Conservation (phyloP, 2,888 invertebrate species). For the Antitype chi region DNA sequence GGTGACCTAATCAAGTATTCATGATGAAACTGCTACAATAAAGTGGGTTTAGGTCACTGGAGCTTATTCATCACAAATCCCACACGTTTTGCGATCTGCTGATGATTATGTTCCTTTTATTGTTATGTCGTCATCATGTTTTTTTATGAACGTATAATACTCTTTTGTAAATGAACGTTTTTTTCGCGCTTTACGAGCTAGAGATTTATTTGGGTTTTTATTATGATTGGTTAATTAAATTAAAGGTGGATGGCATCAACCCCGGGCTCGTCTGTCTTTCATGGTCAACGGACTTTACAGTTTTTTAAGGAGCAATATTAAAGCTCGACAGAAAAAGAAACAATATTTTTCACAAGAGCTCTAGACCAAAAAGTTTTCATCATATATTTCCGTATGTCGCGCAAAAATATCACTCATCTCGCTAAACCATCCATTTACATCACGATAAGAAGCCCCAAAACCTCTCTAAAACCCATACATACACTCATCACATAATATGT, state of each 20-base stretch:
- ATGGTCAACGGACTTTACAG: not conserved
- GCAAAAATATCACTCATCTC: not conserved
- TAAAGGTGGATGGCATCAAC: constrained; percentile 16
- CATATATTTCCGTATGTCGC: not conserved
- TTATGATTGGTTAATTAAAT: constrained; percentile 33
- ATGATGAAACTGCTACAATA: constrained; percentile 65
- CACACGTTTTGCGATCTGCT: constrained; percentile 64
- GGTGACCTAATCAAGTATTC: constrained; percentile 68
- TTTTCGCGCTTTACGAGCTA: constrained; percentile 29
- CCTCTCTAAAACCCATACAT: constrained; percentile 25
- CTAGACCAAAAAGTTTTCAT: not conserved
- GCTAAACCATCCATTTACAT: constrained; percentile 16
- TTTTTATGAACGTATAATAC: constrained; percentile 45
- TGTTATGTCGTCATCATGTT: constrained; percentile 54
- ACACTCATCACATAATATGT: constrained; percentile 49
- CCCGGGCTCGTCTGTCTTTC: not conserved
- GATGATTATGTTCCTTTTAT: constrained; percentile 59
- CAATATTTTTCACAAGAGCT: not conserved
- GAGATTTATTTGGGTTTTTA: constrained; percentile 47
- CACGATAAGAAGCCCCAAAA: constrained; percentile 25
- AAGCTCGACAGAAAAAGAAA: not conserved
- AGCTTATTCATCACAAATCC: constrained; percentile 73
- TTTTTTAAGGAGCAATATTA: not conserved
- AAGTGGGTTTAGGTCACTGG: constrained; percentile 73
- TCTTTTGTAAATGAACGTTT: constrained; percentile 34